Conservation (phyloP, 2,797 vertebrate genomes). For the Centroberyx gerrardi region DNA sequence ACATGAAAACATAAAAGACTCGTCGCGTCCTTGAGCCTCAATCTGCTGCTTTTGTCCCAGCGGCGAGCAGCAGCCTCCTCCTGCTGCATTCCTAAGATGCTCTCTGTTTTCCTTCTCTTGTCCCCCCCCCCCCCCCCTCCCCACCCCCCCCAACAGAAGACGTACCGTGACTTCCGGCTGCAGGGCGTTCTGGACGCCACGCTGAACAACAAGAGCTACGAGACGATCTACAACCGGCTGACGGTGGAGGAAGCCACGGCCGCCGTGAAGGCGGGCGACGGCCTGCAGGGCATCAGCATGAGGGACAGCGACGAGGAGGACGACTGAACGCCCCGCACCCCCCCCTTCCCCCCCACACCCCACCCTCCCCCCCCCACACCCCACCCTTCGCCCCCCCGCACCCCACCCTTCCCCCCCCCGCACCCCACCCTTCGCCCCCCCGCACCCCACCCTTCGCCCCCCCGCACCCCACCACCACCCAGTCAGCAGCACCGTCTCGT, state of each 20-base stretch:
- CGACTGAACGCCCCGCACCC: slow-evolving; percentile 82
- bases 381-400: neutral
- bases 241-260: slow-evolving; percentile 94
- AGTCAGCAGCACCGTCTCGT: too few species aligned
- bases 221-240: slow-evolving; percentile 92
- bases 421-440: neutral
- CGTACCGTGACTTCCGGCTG: slow-evolving; percentile 94
- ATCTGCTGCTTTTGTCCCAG: slow-evolving; percentile 62
- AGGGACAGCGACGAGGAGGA: slow-evolving; percentile 97
- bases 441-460: too few species aligned
- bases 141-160: slow-evolving; percentile 87
- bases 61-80: slow-evolving; percentile 28
- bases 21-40: slow-evolving; percentile 66
- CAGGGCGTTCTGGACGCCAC: slow-evolving; percentile 93
- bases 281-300: slow-evolving; percentile 96
- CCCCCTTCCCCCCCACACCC: neutral
- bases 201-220: slow-evolving; percentile 94
- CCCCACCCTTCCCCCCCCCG: too few species aligned
- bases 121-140: slow-evolving; percentile 3
- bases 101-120: slow-evolving; percentile 31
- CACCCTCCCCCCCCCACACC: neutral
- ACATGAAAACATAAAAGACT: slow-evolving; percentile 59
- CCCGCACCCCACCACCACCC: neutral
- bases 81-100: slow-evolving; percentile 56
- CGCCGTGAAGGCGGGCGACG: slow-evolving; percentile 89